Percentiles rank a stretch among this genome's conserved stretches.
phyloP scores from a whole-genome alignment of 2,797 vertebrate genomes.

The Thripadectes ignobilis region DNA sequence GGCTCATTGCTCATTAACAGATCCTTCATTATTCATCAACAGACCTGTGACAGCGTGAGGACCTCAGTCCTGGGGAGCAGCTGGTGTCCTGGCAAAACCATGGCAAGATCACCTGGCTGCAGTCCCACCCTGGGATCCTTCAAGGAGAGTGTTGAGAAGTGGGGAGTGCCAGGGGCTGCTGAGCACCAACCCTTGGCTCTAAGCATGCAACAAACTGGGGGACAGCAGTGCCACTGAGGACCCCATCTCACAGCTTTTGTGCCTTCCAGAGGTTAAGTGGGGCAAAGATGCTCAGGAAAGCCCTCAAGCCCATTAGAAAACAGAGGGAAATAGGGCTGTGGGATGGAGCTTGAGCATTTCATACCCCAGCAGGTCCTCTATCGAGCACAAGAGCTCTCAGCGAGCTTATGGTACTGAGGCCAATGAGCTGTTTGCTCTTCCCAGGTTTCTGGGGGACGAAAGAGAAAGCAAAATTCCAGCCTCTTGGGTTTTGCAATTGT shows the following conservation, averaged over 20 bases:
- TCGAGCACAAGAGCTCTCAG: neutral
- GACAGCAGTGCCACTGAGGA: rapidly evolving
- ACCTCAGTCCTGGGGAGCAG: neutral
- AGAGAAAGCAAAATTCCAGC: neutral
- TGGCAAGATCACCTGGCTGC: rapidly evolving
- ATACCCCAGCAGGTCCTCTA: neutral
- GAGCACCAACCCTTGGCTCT: neutral
- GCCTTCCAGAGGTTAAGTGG: neutral
- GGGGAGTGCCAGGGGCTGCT: neutral
- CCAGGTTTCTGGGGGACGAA: neutral
- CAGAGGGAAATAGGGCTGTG: neutral
- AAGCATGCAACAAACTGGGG: neutral
- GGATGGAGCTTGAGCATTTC: neutral
- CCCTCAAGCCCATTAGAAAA: neutral
- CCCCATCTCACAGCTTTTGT: neutral
- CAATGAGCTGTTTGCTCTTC: neutral
- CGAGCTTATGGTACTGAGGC: neutral
- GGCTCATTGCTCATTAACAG: neutral
- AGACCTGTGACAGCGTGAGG: neutral
- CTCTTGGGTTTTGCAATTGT: neutral
- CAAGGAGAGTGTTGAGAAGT: rapidly evolving
- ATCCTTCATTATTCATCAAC: neutral
- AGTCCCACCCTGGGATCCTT: neutral
- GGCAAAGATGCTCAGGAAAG: neutral
- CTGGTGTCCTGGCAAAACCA: neutral